phyloP scores from a whole-genome alignment of 2,888 invertebrate genomes.

The Dione juno region DNA sequence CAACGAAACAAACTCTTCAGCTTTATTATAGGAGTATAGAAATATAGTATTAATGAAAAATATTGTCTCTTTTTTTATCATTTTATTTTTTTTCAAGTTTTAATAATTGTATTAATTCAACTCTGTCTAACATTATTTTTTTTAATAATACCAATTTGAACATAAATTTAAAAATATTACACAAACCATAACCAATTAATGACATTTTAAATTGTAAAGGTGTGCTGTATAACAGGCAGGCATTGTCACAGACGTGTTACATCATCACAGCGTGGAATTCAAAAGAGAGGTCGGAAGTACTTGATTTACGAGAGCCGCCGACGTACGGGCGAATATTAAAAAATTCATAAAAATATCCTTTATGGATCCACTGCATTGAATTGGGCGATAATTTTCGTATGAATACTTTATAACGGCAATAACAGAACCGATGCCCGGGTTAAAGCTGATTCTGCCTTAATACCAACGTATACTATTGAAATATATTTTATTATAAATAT shows the following conservation, averaged over 20 bases:
- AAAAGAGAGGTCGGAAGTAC: slow-evolving; percentile 77
- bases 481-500: background rate
- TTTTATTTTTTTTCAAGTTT: no score
- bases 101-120: no score
- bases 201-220: slow-evolving; percentile 3
- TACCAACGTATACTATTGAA: slow-evolving; percentile 3
- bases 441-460: slow-evolving; percentile 26
- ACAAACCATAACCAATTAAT: slow-evolving; percentile 6
- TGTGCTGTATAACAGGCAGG: slow-evolving; percentile 53
- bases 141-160: no score
- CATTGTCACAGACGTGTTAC: slow-evolving; percentile 75
- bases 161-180: no score
- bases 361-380: slow-evolving; percentile 64
- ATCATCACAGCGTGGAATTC: slow-evolving; percentile 73
- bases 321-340: slow-evolving; percentile 75
- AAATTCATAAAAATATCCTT: slow-evolving; percentile 76
- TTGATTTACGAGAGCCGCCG: slow-evolving; percentile 76
- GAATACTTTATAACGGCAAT: slow-evolving; percentile 38
- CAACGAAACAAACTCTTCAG: no score
- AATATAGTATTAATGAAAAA: no score
- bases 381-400: slow-evolving; percentile 43
- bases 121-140: no score
- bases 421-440: slow-evolving; percentile 27
- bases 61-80: no score
- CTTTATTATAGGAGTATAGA: no score